Evolutionary conservation across 2,888 invertebrate genomes (phyloP).

Genomic region (Drosophila falleni): DNA sequence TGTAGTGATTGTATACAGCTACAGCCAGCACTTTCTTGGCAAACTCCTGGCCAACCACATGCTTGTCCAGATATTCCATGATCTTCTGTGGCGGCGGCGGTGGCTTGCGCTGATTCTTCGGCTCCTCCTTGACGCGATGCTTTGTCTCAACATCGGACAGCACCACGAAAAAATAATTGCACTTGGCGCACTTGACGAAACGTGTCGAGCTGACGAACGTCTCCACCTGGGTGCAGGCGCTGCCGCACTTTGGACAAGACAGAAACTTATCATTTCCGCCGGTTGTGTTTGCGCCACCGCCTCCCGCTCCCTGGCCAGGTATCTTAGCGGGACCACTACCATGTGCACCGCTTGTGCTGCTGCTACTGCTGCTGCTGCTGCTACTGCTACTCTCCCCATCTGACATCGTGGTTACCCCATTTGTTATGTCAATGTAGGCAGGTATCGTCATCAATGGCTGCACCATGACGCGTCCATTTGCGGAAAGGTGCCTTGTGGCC

Average conservation of each 20-base stretch:
- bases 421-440: constrained; percentile 71
- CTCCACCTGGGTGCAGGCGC: constrained; percentile 98
- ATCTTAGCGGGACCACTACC: constrained; percentile 41
- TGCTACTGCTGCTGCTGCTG: constrained; percentile 33
- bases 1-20: constrained; percentile 99
- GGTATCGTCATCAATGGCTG: constrained; percentile 58
- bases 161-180: constrained; percentile 98
- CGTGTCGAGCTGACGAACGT: constrained; percentile 98
- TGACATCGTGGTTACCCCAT: constrained; percentile 54
- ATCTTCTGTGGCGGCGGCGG: constrained; percentile 99
- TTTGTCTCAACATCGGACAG: constrained; percentile 97
- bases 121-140: constrained; percentile 92
- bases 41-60: constrained; percentile 98
- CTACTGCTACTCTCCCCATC: constrained; percentile 40
- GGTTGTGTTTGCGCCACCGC: constrained; percentile 47
- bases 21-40: constrained; percentile 99
- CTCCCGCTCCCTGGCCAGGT: constrained; percentile 41
- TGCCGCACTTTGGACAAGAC: constrained; percentile 98
- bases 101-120: constrained; percentile 90
- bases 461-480: constrained; percentile 35
- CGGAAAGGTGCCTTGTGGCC: constrained; percentile 51
- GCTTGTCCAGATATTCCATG: constrained; percentile 97
- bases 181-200: constrained; percentile 99
- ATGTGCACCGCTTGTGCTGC: constrained; percentile 39
- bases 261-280: constrained; percentile 88